Conservation (phyloP, 2,113 vertebrate genomes). For the Macaca nemestrina region DNA sequence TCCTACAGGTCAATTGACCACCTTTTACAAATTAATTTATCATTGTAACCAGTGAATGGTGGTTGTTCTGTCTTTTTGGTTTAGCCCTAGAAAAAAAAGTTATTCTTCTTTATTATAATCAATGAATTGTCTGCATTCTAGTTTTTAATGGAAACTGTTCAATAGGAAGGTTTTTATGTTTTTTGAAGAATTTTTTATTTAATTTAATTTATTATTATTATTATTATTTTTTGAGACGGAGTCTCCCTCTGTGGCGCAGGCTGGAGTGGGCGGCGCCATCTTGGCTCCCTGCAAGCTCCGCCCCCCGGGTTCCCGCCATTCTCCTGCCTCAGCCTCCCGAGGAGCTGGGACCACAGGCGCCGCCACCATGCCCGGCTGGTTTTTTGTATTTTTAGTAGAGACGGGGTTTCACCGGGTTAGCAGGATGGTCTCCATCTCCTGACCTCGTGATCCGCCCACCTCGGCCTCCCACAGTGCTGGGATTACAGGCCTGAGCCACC, state of each 20-base stretch:
- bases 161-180: not conserved
- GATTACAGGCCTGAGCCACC: rapidly evolving
- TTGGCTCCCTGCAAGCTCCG: too few species aligned
- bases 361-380: rapidly evolving
- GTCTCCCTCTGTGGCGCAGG: rapidly evolving
- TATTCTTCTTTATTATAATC: not conserved
- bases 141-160: not conserved
- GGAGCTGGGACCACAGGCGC: too few species aligned
- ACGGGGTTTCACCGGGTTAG: too few species aligned
- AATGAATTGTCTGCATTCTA: not conserved
- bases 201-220: not conserved
- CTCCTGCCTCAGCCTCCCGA: too few species aligned
- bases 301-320: too few species aligned
- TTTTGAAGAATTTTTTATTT: not conserved
- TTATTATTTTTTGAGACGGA: not conserved
- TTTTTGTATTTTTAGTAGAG: too few species aligned
- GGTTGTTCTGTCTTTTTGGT: not conserved
- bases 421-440: too few species aligned
- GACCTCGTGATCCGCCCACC: rapidly evolving
- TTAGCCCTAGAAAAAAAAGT: not conserved
- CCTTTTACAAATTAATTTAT: not conserved
- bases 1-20: not conserved
- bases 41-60: not conserved
- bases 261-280: too few species aligned
- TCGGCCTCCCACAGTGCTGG: too few species aligned